Conservation (phyloP, 2,113 vertebrate species). For the Ancistrus triradiatus region DNA sequence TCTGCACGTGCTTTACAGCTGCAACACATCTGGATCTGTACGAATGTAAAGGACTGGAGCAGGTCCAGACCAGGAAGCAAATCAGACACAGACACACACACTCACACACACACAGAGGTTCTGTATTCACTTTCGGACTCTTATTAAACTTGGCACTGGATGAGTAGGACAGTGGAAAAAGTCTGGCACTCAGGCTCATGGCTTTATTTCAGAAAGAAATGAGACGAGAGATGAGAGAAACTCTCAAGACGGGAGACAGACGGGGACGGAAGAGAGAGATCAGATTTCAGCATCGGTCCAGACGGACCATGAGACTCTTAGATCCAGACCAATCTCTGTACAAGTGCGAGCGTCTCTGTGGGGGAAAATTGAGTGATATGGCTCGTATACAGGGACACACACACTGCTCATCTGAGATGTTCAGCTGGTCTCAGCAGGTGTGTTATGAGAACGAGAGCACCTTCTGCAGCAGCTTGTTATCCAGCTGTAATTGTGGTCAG, state of each 20-base stretch:
- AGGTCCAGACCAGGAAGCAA: conserved; percentile 1
- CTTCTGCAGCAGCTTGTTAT: too few relatives aligned
- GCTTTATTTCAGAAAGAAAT: not conserved
- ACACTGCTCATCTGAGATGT: not conserved
- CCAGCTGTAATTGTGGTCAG: too few relatives aligned
- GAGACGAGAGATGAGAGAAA: not conserved
- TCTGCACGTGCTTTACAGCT: too few relatives aligned
- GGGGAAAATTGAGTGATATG: not conserved
- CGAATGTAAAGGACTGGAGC: conserved; percentile 15
- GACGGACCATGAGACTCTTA: not conserved
- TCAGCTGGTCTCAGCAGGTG: not conserved
- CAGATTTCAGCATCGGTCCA: not conserved
- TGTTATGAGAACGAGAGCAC: too few relatives aligned
- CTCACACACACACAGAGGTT: not conserved
- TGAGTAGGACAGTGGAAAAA: not conserved
- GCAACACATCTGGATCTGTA: conserved; percentile 20
- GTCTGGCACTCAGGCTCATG: conserved; percentile 4
- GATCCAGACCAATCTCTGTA: not conserved
- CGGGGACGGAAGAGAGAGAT: not conserved
- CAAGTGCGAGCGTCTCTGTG: not conserved
- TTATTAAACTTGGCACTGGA: not conserved
- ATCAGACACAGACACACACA: not conserved
- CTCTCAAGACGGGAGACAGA: conserved; percentile 5
- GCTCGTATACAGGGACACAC: not conserved
- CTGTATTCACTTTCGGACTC: too few relatives aligned